These are phyloP conservation scores for Ammodytes dubius DNA, from an alignment of 2,113 vertebrate genomes.

Conservation along the genomic window DNA sequence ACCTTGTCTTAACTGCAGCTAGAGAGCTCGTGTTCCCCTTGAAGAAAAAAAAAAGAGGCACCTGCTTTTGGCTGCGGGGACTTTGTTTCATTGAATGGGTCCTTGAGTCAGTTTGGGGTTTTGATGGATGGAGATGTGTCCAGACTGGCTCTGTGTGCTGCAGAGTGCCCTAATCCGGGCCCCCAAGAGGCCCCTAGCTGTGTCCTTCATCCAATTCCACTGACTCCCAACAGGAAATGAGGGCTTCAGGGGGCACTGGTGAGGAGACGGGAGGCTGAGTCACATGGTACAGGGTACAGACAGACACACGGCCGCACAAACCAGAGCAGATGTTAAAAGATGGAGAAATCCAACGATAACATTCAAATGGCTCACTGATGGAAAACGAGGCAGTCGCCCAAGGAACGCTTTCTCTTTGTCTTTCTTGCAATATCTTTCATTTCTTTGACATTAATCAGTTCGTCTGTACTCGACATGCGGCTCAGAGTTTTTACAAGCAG, in stretches of 20 bases:
- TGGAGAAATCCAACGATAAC: conserved; percentile 37
- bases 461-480: conserved; percentile 47
- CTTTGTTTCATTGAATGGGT: conserved; percentile 47
- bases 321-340: conserved; percentile 66
- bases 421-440: conserved; percentile 35
- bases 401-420: conserved; percentile 44
- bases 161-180: conserved; percentile 55
- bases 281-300: conserved; percentile 52
- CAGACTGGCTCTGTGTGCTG: conserved; percentile 44
- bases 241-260: conserved; percentile 78
- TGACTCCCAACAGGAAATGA: conserved; percentile 85
- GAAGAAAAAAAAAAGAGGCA: conserved; percentile 54
- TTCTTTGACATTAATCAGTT: conserved; percentile 60
- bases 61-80: conserved; percentile 40
- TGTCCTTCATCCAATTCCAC: conserved; percentile 75
- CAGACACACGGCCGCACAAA: conserved; percentile 26
- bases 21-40: conserved; percentile 4
- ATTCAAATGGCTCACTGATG: conserved; percentile 41
- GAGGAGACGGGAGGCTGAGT: conserved; percentile 62
- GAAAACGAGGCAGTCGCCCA: conserved; percentile 41
- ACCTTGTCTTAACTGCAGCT: conserved; percentile 1
- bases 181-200: conserved; percentile 58
- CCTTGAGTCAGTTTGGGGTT: conserved; percentile 52
- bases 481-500: conserved; percentile 68
- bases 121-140: conserved; percentile 71